Conservation (phyloP, 2,888 invertebrate genomes). For the Hyposoter didymator region DNA sequence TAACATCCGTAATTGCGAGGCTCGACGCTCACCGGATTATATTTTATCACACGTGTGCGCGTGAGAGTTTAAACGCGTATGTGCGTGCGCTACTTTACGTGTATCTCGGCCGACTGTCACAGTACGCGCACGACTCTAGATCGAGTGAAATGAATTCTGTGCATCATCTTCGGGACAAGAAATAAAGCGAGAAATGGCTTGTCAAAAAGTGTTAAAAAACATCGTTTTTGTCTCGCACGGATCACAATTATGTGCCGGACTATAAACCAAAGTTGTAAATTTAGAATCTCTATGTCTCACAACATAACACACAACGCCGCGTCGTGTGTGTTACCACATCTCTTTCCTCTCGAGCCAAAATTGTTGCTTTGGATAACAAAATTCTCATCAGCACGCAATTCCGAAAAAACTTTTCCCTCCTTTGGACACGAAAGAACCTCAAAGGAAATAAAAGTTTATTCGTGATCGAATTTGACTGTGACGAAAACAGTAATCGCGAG, state of each 20-base stretch:
- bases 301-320: background rate
- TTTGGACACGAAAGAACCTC: background rate
- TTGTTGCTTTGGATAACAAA: background rate
- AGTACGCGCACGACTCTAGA: background rate
- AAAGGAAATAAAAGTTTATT: background rate
- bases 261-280: background rate
- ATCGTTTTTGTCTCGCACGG: background rate
- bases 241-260: background rate
- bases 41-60: slow-evolving; percentile 20
- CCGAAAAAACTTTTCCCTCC: background rate
- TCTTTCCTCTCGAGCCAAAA: background rate
- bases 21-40: slow-evolving; percentile 27
- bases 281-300: background rate
- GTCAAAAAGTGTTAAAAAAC: background rate
- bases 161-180: background rate
- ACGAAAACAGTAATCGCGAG: background rate
- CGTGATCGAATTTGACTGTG: background rate
- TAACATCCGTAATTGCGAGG: slow-evolving; percentile 51
- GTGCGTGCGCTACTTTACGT: background rate
- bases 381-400: background rate
- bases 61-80: background rate
- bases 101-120: background rate
- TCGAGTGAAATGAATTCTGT: background rate
- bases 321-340: background rate
- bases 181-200: background rate